phyloP scores from a whole-genome alignment of 2,113 vertebrate species.

The Seriola quinqueradiata region DNA sequence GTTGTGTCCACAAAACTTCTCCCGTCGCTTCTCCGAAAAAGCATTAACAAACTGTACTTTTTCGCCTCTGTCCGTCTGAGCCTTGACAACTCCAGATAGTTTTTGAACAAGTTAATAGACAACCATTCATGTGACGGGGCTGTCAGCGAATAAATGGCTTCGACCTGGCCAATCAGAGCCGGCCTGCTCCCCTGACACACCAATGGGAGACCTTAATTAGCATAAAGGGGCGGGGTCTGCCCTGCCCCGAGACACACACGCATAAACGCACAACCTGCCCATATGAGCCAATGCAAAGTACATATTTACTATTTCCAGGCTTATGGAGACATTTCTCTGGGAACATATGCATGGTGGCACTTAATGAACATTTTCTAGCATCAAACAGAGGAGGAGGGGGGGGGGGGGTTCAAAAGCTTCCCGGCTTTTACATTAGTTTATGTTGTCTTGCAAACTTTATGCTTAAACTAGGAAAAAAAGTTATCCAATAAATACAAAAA shows the following conservation, averaged over 20 bases:
- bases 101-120: constrained; percentile 99
- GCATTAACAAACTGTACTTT: constrained; percentile 94
- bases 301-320: constrained; percentile 88
- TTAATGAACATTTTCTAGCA: background rate
- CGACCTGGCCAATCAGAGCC: constrained; percentile 93
- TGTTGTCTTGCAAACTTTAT: constrained; percentile 6
- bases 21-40: constrained; percentile 86
- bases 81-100: constrained; percentile 99
- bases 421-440: background rate
- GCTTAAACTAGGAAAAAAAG: background rate
- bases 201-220: constrained; percentile 84
- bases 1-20: constrained; percentile 86
- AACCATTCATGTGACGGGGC: constrained; percentile 99
- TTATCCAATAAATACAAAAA: background rate
- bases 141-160: constrained; percentile 99
- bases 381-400: background rate
- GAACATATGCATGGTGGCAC: background rate
- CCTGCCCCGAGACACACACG: constrained; percentile 54
- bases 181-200: constrained; percentile 85
- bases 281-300: constrained; percentile 87
- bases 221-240: constrained; percentile 93
- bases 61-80: constrained; percentile 88
- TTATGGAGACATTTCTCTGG: constrained; percentile 84
- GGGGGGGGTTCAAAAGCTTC: background rate
- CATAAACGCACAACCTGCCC: constrained; percentile 64